Base-by-base conservation (phyloP, 2,113 vertebrate species). In the Syrrhaptes paradoxus region DNA sequence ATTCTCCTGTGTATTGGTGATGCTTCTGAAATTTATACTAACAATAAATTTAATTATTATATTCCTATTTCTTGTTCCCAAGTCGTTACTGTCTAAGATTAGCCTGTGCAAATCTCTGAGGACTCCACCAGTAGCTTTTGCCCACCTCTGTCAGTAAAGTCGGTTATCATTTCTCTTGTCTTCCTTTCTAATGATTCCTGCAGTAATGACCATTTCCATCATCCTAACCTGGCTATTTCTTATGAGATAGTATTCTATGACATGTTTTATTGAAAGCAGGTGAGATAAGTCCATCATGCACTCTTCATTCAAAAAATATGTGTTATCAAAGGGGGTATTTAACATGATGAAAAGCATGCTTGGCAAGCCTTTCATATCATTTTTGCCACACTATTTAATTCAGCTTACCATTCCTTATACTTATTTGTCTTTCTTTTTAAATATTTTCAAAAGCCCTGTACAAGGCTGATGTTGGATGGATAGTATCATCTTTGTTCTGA, bases 321-420 rank as follows among this genome's bases (percentile, higher is more conserved):
- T 11, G 5, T 26, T 78, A 46, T 21, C 16, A 68, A 76, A 73
- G 5, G 1, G 2, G 4, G 31, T 57, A 22, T 65, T 81, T 83
- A 52, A 10, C 28, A 51, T 26, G 5, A 76, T 20, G 70, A 49
- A 73, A 79, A n/a, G 2, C 4, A 46, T 17, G 2, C 7, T 62
- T 54, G 14, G 4, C 7, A 70, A 70, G 2, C 0, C 0, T 46
- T 48, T 65, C 22, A 1, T 26, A n/a, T 22, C 0, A 52, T 16
- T 85, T 95, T 79, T 82, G 3, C 11, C 49, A 65, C 11, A 1
- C 2, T 79, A 6, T 73, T 73, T 67, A 51, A 38, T 74, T 36
- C 10, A 81, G 58, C 3, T 1, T 55, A 0, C 54, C 10, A 46
- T 62, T 77, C 32, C 26, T 48, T 76, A 26, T 52, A n/a, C 1